These are phyloP conservation scores for Mnemiopsis leidyi DNA, from an alignment of 37 sponge, comb jelly and placozoan genomes.

Conservation along the genomic window DNA sequence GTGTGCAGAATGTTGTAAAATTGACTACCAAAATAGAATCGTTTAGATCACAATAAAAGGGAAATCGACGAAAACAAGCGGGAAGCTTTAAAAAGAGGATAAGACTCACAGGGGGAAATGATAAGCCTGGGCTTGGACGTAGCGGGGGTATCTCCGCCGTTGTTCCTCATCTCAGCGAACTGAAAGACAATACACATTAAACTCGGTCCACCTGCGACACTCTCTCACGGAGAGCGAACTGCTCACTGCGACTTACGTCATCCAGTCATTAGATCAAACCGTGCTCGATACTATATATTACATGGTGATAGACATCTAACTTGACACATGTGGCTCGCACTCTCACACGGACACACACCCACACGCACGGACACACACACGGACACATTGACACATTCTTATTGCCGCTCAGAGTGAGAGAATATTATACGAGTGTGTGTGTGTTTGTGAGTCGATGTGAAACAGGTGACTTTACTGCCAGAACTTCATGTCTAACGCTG, in stretches of 20 bases:
- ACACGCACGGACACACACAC: conserved; percentile 33
- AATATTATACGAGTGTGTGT: neutral
- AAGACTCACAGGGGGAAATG: conserved; percentile 7
- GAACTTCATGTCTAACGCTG: neutral
- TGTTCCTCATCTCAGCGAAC: conserved; percentile 49
- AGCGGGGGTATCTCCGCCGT: neutral
- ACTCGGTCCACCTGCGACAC: neutral
- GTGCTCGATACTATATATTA: neutral
- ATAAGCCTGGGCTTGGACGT: conserved; percentile 7
- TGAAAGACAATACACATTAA: neutral
- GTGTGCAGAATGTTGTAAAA: too few species aligned
- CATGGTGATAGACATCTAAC: neutral
- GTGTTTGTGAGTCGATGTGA: neutral
- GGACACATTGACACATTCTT: neutral
- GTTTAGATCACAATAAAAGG: too few species aligned
- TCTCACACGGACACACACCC: conserved; percentile 25
- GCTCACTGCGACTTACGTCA: neutral
- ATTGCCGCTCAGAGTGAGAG: neutral
- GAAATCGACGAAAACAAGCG: too few species aligned
- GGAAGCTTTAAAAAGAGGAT: too few species aligned
- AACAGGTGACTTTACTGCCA: neutral
- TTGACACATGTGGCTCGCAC: neutral
- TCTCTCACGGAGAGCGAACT: neutral
- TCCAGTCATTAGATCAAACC: neutral
- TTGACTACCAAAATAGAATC: too few species aligned